A percentile compares a stretch with the other conserved stretches of the same genome.
These are phyloP conservation scores for Pandion haliaetus DNA, from an alignment of 2,113 vertebrate species.

Conservation along the genomic window DNA sequence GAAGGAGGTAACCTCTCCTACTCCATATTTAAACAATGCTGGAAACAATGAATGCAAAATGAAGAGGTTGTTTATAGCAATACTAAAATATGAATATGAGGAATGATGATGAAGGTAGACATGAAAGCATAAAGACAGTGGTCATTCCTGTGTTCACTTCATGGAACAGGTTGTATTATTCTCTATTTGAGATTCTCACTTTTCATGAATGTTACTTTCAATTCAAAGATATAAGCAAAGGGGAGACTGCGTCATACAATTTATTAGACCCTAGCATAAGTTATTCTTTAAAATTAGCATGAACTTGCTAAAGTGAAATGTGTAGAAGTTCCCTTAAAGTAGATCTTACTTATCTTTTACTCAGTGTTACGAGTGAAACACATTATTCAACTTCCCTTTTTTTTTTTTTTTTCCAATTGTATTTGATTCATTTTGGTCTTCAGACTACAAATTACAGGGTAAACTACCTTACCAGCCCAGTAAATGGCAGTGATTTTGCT, in stretches of 20 bases:
- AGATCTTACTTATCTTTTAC: not conserved
- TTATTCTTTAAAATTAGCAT: not conserved
- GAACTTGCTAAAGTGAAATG: not conserved
- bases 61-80: not conserved
- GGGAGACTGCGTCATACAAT: not conserved
- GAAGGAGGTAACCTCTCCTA: not conserved
- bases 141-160: not conserved
- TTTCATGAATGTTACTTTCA: not conserved
- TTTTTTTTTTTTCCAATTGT: not conserved
- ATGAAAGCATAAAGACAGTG: not conserved
- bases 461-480: not conserved
- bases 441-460: not conserved
- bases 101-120: not conserved
- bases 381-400: not conserved
- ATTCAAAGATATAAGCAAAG: not conserved
- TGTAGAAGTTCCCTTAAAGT: not conserved
- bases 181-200: not conserved
- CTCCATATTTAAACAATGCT: not conserved
- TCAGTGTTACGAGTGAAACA: not conserved
- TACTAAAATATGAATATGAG: not conserved
- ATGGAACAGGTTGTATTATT: not conserved
- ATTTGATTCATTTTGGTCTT: not conserved
- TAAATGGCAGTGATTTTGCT: not conserved
- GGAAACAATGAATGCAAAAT: not conserved
- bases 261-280: not conserved